Conservation (phyloP, 2,797 vertebrate species). For the Ceyx erithaca region DNA sequence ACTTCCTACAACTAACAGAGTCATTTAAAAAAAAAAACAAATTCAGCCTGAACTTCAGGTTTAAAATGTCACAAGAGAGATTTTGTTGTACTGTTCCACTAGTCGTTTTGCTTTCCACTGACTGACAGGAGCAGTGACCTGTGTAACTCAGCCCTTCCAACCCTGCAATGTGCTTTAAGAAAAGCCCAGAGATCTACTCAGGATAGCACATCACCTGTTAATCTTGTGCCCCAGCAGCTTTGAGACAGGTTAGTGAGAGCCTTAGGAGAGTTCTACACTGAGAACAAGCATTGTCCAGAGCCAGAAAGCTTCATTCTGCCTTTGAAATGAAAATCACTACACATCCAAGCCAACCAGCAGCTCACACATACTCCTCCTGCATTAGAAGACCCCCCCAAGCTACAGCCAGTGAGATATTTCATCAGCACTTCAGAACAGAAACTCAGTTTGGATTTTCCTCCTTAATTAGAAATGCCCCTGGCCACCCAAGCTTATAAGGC, state of each 20-base stretch:
- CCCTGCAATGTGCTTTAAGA: not conserved
- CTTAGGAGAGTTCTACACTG: not conserved
- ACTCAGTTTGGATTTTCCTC: not conserved
- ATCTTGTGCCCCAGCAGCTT: not conserved
- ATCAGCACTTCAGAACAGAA: not conserved
- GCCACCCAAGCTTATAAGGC: not conserved
- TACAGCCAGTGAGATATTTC: rapidly evolving
- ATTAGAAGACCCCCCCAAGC: not conserved
- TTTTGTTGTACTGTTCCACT: not conserved
- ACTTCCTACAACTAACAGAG: not conserved
- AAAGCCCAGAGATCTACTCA: not conserved
- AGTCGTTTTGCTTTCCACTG: not conserved
- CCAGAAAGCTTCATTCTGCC: not conserved
- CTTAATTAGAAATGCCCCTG: not conserved
- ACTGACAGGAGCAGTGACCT: not conserved
- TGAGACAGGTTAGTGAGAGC: not conserved
- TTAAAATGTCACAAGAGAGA: not conserved
- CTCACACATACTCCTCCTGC: not conserved
- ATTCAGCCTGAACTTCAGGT: not conserved
- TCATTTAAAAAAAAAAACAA: not conserved
- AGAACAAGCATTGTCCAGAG: not conserved
- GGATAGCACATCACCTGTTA: not conserved
- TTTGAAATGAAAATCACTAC: not conserved
- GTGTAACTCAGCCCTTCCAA: rapidly evolving
- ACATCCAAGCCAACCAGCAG: not conserved